Evolutionary conservation across 1,140 invertebrate genomes (phyloP), one percentile per base, ranked within the genome.

Genomic region (Nebria ingens): DNA sequence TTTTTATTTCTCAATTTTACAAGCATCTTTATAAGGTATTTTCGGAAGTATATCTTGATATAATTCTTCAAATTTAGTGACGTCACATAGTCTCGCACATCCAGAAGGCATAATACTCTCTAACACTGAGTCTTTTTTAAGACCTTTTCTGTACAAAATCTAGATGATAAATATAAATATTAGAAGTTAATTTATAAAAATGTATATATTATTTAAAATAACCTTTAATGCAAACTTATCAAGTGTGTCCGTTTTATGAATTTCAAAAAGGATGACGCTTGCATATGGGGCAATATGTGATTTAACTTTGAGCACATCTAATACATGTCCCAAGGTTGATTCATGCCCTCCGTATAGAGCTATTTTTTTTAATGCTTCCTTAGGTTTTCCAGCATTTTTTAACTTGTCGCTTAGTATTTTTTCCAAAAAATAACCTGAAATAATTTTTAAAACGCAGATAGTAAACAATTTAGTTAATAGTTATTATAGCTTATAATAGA

Each of bases 271-370:
- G 6, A 58, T 52, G 12, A 45, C 54, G 22, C 57, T 58, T 20
- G 42, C 49, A 23, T 58, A 58, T 2, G 57, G 12, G 1, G 57
- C 52, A 52, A 58, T 52, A 22, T 58, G 57, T 6, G 57, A 42
- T 25, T 58, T 54, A 2, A 57, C 56, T 21, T 57, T 42, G 17
- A 57, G n/a, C 6, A 21, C 29, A 21, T 29, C 42, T 11, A 57
- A 40, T 11, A 57, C n/a, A 25, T 45, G 53, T 6, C 56, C 56
- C 15, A 57, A 25, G 1, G 56, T 57, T 20, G 51, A 53, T 23
- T 57, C 51, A 42, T 54, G 34, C 49, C 20, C 25, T 9, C 6
- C 6, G n/a, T 34, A 34, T 34, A 34, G n/a, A 34, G n/a, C 6
- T 34, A 34, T 34, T n/a, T 34, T 34, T n/a, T 34, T 34, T 9